Percentiles rank a stretch among this genome's conserved stretches.
These are phyloP conservation scores for Pycnonotus jocosus DNA, from an alignment of 2,113 vertebrate genomes.

Conservation along the genomic window DNA sequence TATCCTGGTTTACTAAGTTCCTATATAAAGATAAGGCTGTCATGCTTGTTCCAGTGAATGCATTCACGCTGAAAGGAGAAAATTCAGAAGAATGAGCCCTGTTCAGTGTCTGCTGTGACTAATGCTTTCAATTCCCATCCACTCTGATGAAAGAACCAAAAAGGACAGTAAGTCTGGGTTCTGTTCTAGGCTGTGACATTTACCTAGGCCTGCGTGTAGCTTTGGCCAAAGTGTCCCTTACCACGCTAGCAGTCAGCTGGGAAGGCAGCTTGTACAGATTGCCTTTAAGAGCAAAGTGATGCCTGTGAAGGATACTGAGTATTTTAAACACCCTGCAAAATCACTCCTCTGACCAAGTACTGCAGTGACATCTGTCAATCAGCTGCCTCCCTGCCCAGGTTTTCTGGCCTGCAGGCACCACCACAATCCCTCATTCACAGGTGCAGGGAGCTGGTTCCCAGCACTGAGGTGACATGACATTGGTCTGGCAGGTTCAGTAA, in stretches of 20 bases:
- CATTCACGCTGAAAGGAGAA: background rate
- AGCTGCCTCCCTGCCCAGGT: background rate
- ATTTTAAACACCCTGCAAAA: background rate
- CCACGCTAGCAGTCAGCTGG: background rate
- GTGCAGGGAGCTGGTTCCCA: background rate
- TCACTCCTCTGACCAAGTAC: fast-evolving
- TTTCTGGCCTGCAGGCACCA: background rate
- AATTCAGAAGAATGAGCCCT: background rate
- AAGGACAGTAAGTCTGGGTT: background rate
- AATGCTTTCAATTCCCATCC: background rate
- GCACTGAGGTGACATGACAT: background rate
- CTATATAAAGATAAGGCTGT: background rate
- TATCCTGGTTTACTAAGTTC: background rate
- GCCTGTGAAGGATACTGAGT: background rate
- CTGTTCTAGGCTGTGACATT: background rate
- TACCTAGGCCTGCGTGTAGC: background rate
- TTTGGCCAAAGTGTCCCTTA: background rate
- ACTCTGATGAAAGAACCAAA: background rate
- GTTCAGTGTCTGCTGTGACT: background rate
- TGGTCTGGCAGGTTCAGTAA: background rate
- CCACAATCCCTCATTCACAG: background rate
- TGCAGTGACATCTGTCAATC: background rate
- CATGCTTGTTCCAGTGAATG: background rate
- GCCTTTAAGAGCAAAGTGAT: background rate
- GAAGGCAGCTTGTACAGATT: background rate